phyloP scores from a whole-genome alignment of 2,888 invertebrate genomes.

The Ectropis crepuscularia region DNA sequence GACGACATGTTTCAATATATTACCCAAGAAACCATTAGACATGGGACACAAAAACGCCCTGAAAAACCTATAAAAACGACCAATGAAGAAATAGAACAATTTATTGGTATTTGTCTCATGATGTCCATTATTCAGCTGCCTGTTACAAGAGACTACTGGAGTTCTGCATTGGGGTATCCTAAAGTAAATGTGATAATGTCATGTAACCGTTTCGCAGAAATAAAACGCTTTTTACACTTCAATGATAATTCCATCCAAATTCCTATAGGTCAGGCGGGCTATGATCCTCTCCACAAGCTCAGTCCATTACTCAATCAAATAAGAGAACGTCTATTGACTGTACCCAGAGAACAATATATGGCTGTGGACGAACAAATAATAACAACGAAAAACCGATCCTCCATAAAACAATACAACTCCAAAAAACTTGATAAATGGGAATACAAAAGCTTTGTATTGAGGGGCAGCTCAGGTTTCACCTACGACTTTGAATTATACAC shows the following conservation, averaged over 20 bases:
- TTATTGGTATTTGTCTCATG: constrained; percentile 12
- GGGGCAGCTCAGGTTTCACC: constrained; percentile 51
- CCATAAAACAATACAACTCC: not conserved
- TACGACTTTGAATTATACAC: constrained; percentile 37
- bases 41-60: constrained; percentile 18
- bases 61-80: constrained; percentile 9
- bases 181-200: constrained; percentile 12
- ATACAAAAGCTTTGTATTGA: constrained; percentile 51
- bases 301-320: constrained; percentile 17
- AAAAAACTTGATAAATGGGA: constrained; percentile 50
- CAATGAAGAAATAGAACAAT: constrained; percentile 10
- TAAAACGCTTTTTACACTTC: constrained; percentile 21
- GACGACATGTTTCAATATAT: constrained; percentile 21
- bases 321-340: constrained; percentile 30
- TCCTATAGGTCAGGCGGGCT: constrained; percentile 23
- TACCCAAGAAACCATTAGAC: constrained; percentile 13
- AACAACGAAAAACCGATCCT: not conserved
- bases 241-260: constrained; percentile 13
- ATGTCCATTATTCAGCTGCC: constrained; percentile 18
- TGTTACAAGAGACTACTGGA: constrained; percentile 9
- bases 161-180: not conserved
- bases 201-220: constrained; percentile 16
- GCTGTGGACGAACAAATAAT: not conserved
- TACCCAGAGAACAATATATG: constrained; percentile 40
- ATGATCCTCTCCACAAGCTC: constrained; percentile 19